Evolutionary conservation across 2,113 vertebrate genomes (phyloP), one percentile per base, ranked within the genome.

Genomic region (Gymnobelideus leadbeateri): DNA sequence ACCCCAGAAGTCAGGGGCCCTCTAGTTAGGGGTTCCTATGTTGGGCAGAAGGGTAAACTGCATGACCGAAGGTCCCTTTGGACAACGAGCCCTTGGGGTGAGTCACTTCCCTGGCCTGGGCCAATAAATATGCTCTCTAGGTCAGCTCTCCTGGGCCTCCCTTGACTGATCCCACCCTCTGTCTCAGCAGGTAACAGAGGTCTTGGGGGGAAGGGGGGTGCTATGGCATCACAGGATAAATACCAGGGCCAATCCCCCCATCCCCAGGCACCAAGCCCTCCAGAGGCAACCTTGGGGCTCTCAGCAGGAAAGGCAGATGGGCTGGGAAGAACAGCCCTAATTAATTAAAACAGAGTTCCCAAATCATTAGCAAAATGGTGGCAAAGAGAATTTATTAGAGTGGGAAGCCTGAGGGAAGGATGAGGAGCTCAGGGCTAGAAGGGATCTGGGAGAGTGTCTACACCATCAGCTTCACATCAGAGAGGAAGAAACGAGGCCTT

Each of bases 321-420:
- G 97, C 95, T 97, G 95, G 97, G 96, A 68, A 89, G 97, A 95
- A 93, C 94, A 93, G 51, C 97, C 96, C 98, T 98, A 95, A 98
- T 98, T 98, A 98, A 98, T 98, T 98, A 98, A 98, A 98, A 95
- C 96, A 91, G 43, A 97, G 96, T 47, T 95, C 96, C 23, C 46
- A 16, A 92, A 97, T 97, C 98, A 98, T 94, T 97, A 98, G 98
- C 47, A 90, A 90, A 51, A 96, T 97, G 7, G 0, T 97, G 95
- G 95, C 93, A 47, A 0, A 94, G 91, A 92, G 92, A 97, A 97
- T 96, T 93, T 96, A 94, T 92, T 96, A 51, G 95, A 95, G 96
- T 94, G 94, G 97, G 98, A 68, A 98, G 96, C 96, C 89, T 93
- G 96, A 96, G 96, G 95, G 97, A 96, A 95, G 95, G n/a, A n/a